Evolutionary conservation across 2,888 invertebrate genomes (phyloP), one percentile per base, ranked within the genome.

Genomic region (Ophion ellenae): DNA sequence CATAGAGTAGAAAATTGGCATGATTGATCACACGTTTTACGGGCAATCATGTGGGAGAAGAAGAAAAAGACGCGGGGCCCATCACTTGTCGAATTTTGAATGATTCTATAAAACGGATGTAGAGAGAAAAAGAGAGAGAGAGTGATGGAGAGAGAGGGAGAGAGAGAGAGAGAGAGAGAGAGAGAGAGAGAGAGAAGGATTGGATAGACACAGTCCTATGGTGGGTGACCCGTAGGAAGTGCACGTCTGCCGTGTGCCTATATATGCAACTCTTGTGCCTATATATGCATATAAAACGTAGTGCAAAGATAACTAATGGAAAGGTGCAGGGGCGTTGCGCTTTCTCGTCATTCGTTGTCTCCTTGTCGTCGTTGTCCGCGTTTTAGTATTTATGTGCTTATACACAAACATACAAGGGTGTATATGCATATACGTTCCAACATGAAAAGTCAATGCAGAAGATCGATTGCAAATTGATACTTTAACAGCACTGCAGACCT

Each of bases 281-380:
- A 88, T 91, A 90, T 89, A 90, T 89, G 90, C 88, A 53, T 59
- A 57, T 86, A 83, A 87, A 81, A 78, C 83, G 81, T 83, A 84
- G 32, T 45, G 74, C 73, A 70, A 77, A 69, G 79, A 71, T 79
- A 88, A 90, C 90, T 87, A 88, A 88, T 88, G 90, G 89, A 90
- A 88, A 91, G 87, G 86, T 89, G 91, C 92, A 92, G 91, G 92
- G 92, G 92, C 92, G 92, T 92, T 89, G 86, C 87, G 88, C 89
- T 91, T 90, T 90, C 89, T 89, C 89, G 87, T 88, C 85, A 85
- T 73, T 69, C 76, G 66, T 85, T 85, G 81, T 84, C 81, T 87
- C 70, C 84, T 83, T 45, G 69, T 83, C 81, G 71, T 71, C 74
- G 63, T 83, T 57, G 73, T 67, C 66, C 45, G 74, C 77, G 59